phyloP scores from a whole-genome alignment of 2,797 vertebrate species.

The Xyrichtys novacula region DNA sequence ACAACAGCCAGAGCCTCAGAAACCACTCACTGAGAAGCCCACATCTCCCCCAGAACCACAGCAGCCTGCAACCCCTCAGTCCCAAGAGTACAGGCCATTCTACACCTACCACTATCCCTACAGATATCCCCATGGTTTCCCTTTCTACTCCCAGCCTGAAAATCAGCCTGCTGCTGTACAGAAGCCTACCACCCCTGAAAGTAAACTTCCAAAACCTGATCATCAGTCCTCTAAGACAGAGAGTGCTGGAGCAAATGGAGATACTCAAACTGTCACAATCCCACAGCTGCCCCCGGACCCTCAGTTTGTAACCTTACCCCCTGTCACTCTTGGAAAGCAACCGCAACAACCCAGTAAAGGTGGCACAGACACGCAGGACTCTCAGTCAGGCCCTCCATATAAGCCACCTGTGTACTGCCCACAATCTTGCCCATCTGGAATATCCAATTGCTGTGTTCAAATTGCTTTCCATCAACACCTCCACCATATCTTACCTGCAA shows the following conservation, averaged over 20 bases:
- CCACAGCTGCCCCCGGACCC: neutral
- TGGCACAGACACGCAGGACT: neutral
- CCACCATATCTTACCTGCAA: conserved; percentile 61
- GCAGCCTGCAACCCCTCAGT: neutral
- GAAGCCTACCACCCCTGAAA: neutral
- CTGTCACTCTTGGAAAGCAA: conserved; percentile 4
- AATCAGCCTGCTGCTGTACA: neutral
- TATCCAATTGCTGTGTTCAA: conserved; percentile 74
- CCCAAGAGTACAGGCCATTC: neutral
- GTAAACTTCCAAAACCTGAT: neutral
- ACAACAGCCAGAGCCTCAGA: neutral
- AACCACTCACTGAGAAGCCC: neutral
- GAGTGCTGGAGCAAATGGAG: neutral
- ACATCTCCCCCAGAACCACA: neutral
- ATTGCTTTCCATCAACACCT: conserved; percentile 78
- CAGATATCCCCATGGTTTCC: neutral
- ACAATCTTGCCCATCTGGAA: conserved; percentile 51
- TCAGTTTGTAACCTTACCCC: conserved; percentile 8
- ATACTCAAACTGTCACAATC: conserved; percentile 3
- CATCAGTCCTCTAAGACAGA: neutral
- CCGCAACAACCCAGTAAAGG: neutral
- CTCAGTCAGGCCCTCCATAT: neutral
- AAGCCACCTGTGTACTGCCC: conserved; percentile 46
- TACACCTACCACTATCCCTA: neutral
- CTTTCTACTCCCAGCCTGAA: neutral